Evolutionary conservation across 2,888 invertebrate species (phyloP), one percentile per base, ranked within the genome.

Genomic region (Platycheirus albimanus): DNA sequence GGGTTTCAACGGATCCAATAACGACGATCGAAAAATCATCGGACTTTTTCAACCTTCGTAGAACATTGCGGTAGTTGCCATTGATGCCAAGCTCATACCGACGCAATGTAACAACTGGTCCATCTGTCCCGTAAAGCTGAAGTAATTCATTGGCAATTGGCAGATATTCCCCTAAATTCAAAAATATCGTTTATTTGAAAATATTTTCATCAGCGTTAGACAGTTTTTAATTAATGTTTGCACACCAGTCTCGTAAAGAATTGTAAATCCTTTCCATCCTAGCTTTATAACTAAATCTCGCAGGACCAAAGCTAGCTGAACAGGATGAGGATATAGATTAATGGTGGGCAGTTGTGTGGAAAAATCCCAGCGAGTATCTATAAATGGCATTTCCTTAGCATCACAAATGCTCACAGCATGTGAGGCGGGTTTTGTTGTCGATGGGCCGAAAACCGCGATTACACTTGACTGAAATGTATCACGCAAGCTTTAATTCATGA

Each of bases 331-430:
- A 91, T 95, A 95, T 79, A 97, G 91, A 90, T 96, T 97, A 76
- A 96, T 92, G 33, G 91, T 89, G 49, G 91, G 89, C 78, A 92
- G 91, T 64, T 93, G 92, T 89, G 92, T 93, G 80, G 92, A 91
- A 66, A 94, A 92, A 86, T 96, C 95, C 92, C 95, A 95, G 86
- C 94, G 94, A 1, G 94, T 94, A 87, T 97, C 94, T 80, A 98
- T 93, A 87, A 97, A 96, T 0, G 98, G 98, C 84, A 98, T 93
- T 91, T 97, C 96, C 86, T 97, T 92, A 69, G 93, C 93, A 89
- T 96, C 95, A 86, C 96, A 95, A 85, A 97, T 94, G 49, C 96
- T 96, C 89, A 96, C 95, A 20, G 97, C 94, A 88, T 97, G 95
- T 70, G 94, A 93, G 17, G 96, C 93, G 0, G 95, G 92, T 72